phyloP scores from a whole-genome alignment of 2,888 invertebrate genomes.

The Scaptomyza polygonia region DNA sequence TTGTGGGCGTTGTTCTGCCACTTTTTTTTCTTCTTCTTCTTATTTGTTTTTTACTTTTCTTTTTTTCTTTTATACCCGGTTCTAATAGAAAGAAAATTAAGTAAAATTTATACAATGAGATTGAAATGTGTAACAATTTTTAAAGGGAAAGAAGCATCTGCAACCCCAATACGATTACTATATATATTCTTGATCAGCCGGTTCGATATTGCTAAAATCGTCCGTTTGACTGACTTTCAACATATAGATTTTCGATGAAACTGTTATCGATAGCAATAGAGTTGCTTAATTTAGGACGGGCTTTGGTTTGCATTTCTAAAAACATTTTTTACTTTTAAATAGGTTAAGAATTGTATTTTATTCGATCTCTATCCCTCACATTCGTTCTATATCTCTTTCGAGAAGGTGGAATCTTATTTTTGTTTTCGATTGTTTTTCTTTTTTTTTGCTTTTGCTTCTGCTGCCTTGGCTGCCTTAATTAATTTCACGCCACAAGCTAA shows the following conservation, averaged over 20 bases:
- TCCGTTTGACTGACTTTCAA: no score
- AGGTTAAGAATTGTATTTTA: no score
- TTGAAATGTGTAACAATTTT: neutral
- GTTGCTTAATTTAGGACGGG: no score
- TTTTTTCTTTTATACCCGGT: neutral
- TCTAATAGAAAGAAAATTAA: neutral
- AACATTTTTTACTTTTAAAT: no score
- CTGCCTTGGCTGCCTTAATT: slow-evolving; percentile 61
- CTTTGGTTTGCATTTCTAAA: no score
- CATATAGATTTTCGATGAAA: no score
- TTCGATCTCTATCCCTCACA: neutral
- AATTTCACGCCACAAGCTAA: slow-evolving; percentile 65
- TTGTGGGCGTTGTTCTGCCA: neutral
- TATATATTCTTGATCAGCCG: neutral
- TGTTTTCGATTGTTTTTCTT: neutral
- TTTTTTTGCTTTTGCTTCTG: no score
- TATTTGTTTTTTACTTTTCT: neutral
- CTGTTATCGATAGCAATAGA: no score
- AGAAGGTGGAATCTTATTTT: neutral
- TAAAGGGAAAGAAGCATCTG: neutral
- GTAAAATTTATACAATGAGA: neutral
- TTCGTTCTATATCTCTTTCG: neutral
- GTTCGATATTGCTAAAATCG: no score
- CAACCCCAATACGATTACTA: neutral
- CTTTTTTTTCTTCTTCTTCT: neutral